phyloP scores from a whole-genome alignment of 1,140 invertebrate genomes.

The Scylla paramamosain region DNA sequence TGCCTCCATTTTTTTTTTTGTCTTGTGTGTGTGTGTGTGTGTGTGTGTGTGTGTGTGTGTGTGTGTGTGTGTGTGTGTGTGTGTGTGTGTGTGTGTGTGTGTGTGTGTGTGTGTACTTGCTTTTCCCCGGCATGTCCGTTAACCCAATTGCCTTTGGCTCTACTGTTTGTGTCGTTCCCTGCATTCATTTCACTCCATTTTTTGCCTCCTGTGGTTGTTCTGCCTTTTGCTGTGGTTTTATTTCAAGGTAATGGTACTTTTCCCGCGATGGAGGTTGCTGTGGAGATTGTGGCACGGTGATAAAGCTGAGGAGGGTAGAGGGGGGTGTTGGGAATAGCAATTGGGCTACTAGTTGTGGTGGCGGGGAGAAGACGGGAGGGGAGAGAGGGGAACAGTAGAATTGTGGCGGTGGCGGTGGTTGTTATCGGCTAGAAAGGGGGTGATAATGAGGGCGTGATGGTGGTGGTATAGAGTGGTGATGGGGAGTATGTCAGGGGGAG shows the following conservation, averaged over 20 bases:
- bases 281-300: not conserved
- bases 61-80: not conserved
- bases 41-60: not conserved
- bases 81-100: constrained; percentile 30
- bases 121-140: too few species aligned
- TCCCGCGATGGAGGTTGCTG: not conserved
- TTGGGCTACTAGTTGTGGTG: not conserved
- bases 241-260: not conserved
- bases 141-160: too few species aligned
- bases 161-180: too few species aligned
- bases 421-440: not conserved
- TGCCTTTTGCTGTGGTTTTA: not conserved
- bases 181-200: not conserved
- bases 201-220: not conserved
- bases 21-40: not conserved
- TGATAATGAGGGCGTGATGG: not conserved
- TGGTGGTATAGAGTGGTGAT: not conserved
- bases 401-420: not conserved
- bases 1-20: not conserved
- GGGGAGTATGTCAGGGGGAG: not conserved
- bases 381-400: not conserved
- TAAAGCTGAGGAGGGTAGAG: not conserved
- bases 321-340: constrained; percentile 27
- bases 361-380: too few species aligned
- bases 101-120: not conserved